Percentiles rank a stretch among this genome's conserved stretches.
Evolutionary conservation across 2,113 vertebrate species (phyloP).

Genomic region (Nerophis ophidion): DNA sequence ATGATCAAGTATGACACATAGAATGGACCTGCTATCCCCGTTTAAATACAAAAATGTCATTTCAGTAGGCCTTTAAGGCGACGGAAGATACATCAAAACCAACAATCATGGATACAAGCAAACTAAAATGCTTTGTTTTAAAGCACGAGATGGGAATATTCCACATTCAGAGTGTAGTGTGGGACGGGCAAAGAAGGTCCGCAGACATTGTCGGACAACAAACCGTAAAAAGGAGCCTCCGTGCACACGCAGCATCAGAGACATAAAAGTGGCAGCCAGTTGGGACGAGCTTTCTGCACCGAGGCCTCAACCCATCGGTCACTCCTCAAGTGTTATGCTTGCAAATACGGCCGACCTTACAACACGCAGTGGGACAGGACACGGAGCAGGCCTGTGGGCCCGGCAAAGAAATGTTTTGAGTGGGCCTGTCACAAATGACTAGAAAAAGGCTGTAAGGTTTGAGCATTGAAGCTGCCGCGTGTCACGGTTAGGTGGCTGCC

Average conservation of each 20-base stretch:
- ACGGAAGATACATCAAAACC: too few species aligned
- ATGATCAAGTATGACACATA: too few species aligned
- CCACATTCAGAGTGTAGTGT: background rate
- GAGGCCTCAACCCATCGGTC: constrained; percentile 11
- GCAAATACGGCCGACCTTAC: constrained; percentile 57
- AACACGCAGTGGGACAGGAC: constrained; percentile 44
- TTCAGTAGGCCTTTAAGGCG: too few species aligned
- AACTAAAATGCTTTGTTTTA: background rate
- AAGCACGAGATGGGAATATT: background rate
- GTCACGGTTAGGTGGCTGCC: too few species aligned
- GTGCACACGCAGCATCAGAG: constrained; percentile 19
- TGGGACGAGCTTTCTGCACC: constrained; percentile 11
- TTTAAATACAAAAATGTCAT: too few species aligned
- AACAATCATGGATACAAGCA: background rate
- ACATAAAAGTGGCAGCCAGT: constrained; percentile 19
- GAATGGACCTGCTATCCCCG: too few species aligned
- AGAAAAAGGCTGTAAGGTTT: constrained; percentile 30
- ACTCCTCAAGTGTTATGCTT: constrained; percentile 34
- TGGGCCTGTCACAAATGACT: constrained; percentile 44
- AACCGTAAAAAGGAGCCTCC: constrained; percentile 13
- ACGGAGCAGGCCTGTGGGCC: constrained; percentile 27
- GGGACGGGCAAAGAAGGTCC: background rate
- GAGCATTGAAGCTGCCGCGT: constrained; percentile 25
- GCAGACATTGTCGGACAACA: constrained; percentile 18
- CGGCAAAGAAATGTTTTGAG: constrained; percentile 49